These are phyloP conservation scores for Tubulanus polymorphus DNA, from an alignment of 2,888 invertebrate species.

Conservation along the genomic window DNA sequence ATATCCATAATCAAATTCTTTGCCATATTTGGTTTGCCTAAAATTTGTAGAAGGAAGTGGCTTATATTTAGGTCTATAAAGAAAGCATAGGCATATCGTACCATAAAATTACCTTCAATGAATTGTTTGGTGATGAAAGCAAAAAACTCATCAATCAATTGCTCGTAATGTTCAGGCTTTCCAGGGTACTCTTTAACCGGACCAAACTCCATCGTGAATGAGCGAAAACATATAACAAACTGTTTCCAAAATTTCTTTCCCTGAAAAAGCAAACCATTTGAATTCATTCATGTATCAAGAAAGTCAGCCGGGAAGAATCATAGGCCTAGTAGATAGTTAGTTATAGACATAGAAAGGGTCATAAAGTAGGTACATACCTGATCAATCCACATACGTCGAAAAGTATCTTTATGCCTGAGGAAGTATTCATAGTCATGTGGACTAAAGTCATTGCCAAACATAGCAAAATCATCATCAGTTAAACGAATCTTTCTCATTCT, in stretches of 20 bases:
- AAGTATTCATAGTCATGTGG: slow-evolving; percentile 31
- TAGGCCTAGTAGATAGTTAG: too few species aligned
- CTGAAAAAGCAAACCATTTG: slow-evolving; percentile 24
- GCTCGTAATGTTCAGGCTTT: slow-evolving; percentile 26
- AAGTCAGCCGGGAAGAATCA: too few species aligned
- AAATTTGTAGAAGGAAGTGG: slow-evolving; percentile 8
- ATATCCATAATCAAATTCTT: slow-evolving; percentile 31
- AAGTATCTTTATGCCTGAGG: slow-evolving; percentile 32
- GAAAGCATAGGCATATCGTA: too few species aligned
- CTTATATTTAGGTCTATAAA: not conserved
- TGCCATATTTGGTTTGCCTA: slow-evolving; percentile 28
- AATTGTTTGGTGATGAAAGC: slow-evolving; percentile 32
- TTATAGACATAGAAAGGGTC: too few species aligned
- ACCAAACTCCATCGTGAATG: slow-evolving; percentile 31
- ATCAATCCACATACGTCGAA: slow-evolving; percentile 35
- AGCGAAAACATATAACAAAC: slow-evolving; percentile 31
- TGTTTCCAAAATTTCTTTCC: slow-evolving; percentile 34
- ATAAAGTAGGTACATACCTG: too few species aligned
- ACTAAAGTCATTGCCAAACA: slow-evolving; percentile 33
- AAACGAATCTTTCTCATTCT: slow-evolving; percentile 34
- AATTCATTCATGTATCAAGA: not conserved
- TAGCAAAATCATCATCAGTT: slow-evolving; percentile 27
- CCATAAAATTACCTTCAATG: slow-evolving; percentile 35
- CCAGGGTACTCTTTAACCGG: slow-evolving; percentile 33
- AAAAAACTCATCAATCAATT: slow-evolving; percentile 31